Evolutionary conservation across 2,888 invertebrate species (phyloP).

Genomic region (Deilephila elpenor): DNA sequence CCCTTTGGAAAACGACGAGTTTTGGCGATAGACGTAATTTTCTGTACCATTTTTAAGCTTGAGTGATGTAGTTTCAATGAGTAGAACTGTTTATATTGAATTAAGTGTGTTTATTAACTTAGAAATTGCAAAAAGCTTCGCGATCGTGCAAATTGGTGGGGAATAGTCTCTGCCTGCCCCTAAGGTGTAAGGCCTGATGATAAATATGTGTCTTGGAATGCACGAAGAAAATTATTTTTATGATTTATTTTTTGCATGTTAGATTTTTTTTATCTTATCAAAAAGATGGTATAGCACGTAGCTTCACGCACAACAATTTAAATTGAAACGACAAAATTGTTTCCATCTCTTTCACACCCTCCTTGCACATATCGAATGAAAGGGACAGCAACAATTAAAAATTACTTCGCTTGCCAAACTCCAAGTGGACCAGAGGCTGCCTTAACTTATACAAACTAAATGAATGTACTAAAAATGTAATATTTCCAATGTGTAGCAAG

Average conservation of each 20-base stretch:
- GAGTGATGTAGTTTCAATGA: background rate
- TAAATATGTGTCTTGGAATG: no score
- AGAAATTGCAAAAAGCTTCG: background rate
- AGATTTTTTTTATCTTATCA: no score
- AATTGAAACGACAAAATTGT: background rate
- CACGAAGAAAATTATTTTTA: no score
- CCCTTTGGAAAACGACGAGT: background rate
- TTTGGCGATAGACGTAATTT: conserved; percentile 9
- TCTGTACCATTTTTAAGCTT: background rate
- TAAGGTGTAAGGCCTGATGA: no score
- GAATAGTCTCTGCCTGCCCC: no score
- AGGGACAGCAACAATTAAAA: conserved; percentile 36
- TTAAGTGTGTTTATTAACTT: background rate
- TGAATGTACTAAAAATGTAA: conserved; percentile 33
- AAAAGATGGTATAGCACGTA: no score
- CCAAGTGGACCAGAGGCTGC: conserved; percentile 2
- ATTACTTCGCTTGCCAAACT: background rate
- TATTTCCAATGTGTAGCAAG: conserved; percentile 88
- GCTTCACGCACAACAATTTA: background rate
- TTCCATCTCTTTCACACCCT: background rate
- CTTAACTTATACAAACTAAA: background rate
- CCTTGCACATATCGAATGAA: conserved; percentile 12
- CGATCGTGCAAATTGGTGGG: no score
- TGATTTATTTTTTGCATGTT: no score
- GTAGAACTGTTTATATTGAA: background rate